Percentiles rank a stretch among this genome's conserved stretches.
Conservation (phyloP, 2,888 invertebrate genomes). For the Sphinx pinastri region DNA sequence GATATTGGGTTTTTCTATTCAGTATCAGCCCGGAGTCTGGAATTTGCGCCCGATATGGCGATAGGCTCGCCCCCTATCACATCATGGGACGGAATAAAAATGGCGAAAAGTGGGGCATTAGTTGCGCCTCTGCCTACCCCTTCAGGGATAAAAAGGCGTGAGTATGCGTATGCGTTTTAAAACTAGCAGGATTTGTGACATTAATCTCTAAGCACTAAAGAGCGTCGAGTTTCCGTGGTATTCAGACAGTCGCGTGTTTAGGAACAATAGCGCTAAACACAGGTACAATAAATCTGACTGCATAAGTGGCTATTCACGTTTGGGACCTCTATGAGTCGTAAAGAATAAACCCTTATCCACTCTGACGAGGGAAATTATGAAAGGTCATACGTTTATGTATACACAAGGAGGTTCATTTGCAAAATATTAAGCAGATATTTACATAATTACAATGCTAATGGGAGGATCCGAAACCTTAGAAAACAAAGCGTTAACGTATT, state of each 20-base stretch:
- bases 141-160: no score
- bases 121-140: no score
- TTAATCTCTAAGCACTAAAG: not conserved
- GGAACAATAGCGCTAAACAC: not conserved
- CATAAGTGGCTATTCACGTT: not conserved
- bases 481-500: slow-evolving; percentile 14
- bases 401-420: not conserved
- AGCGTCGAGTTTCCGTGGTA: not conserved
- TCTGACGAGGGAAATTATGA: slow-evolving; percentile 7
- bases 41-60: no score
- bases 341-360: not conserved
- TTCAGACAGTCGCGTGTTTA: slow-evolving; percentile 4
- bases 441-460: slow-evolving; percentile 25
- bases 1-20: no score
- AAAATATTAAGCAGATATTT: slow-evolving; percentile 14
- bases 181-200: no score
- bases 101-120: no score
- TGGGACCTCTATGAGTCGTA: not conserved
- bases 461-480: slow-evolving; percentile 11
- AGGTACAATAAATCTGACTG: slow-evolving; percentile 11
- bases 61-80: no score
- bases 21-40: no score
- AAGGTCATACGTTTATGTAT: not conserved
- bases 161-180: no score
- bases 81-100: no score